Evolutionary conservation across 2,113 vertebrate species (phyloP), one percentile per base, ranked within the genome.

Genomic region (Astur gentilis): DNA sequence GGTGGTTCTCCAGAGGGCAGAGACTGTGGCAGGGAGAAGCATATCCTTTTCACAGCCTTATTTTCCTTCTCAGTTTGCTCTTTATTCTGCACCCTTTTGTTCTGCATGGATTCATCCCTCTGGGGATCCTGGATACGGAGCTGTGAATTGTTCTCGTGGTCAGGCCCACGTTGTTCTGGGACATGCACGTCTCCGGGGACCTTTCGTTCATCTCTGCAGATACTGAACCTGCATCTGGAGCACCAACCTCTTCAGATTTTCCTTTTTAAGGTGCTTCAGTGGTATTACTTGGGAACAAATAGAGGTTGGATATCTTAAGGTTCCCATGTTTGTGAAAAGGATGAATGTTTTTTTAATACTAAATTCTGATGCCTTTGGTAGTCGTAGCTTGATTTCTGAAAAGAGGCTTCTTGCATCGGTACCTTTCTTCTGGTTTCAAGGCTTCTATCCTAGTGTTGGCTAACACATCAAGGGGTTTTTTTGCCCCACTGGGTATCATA

Each of bases 111-210:
- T 96, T 78, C 3, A 7, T 70, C 64, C 54, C 54, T 50, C 50
- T 70, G 38, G 31, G 27, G 18, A 73, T 80, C 18, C 60, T 3
- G 1, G 18, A 16, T 34, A 3, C 0, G 3, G 38, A 73, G n/a
- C 54, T 29, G 11, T 18, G 69, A 5, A 52, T 13, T 40, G 31
- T 87, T 67, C 64, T 40, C 0, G 0, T 45, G 60, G 18, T 64
- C 47, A 75, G 72, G n/a, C 27, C 25, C 67, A 6, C 34, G 10
- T 38, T 91, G 80, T 64, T 78, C 38, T 78, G 83, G 31, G 65
- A 45, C 11, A 3, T 1, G 3, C 18, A 11, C 5, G 0, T 50
- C n/a, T 70, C 38, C 34, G 44, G 34, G 18, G 52, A 11, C 40
- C 26, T 54, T 61, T n/a, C 21, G 32, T 87, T 54, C 69, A 40